Evolutionary conservation across 2,888 invertebrate species (phyloP).

Genomic region (Agelastica alni): DNA sequence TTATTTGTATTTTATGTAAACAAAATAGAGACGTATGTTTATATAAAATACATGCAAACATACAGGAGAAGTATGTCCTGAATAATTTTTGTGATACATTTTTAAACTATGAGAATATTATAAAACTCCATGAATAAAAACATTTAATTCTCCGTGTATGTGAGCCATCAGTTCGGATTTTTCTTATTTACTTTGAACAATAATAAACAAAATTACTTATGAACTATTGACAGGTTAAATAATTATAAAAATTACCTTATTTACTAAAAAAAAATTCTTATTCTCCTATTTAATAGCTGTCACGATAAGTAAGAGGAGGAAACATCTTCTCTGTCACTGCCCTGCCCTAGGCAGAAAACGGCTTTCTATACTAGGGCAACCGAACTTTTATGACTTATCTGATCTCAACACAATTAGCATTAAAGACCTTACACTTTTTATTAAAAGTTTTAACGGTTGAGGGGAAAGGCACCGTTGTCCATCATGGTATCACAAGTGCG

Average conservation of each 20-base stretch:
- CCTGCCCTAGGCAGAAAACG: too few relatives aligned
- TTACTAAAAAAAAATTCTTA: not conserved
- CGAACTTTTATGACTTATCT: too few relatives aligned
- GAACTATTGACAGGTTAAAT: not conserved
- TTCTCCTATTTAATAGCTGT: not conserved
- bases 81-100: not conserved
- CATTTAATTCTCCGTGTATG: conserved; percentile 40
- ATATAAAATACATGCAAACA: conserved; percentile 30
- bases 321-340: too few relatives aligned
- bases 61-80: conserved; percentile 39
- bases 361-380: too few relatives aligned
- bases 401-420: too few relatives aligned
- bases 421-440: too few relatives aligned
- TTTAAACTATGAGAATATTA: not conserved
- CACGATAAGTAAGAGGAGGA: too few relatives aligned
- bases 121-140: conserved; percentile 1
- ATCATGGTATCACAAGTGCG: too few relatives aligned
- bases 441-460: too few relatives aligned
- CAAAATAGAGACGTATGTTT: conserved; percentile 3
- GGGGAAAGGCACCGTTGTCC: too few relatives aligned
- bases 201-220: not conserved
- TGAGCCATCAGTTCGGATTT: conserved; percentile 21
- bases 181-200: not conserved
- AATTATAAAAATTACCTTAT: not conserved
- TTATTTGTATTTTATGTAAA: conserved; percentile 6